Evolutionary conservation across 2,888 invertebrate species (phyloP).

Genomic region (Toxonevra muliebris): DNA sequence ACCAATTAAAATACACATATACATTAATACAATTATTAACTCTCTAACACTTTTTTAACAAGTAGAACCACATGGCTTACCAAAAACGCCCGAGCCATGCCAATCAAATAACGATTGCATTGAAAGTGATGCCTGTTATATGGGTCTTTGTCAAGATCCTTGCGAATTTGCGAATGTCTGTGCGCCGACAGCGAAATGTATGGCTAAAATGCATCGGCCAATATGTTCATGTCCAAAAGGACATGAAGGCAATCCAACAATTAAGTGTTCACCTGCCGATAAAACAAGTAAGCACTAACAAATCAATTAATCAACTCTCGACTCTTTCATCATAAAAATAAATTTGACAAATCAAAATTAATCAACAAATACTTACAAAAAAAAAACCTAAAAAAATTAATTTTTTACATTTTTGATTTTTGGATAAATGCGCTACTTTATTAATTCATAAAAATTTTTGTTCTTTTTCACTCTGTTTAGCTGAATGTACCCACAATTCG

Average conservation of each 20-base stretch:
- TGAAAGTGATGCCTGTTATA: constrained; percentile 83
- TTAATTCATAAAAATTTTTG: neutral
- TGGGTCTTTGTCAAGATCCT: constrained; percentile 83
- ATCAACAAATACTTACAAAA: constrained; percentile 40
- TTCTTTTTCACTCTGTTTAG: constrained; percentile 64
- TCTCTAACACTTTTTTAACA: constrained; percentile 29
- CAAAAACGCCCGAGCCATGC: constrained; percentile 80
- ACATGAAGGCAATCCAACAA: constrained; percentile 82
- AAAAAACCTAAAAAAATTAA: neutral
- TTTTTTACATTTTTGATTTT: neutral
- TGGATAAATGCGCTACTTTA: neutral
- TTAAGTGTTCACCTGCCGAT: constrained; percentile 79
- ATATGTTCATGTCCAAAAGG: constrained; percentile 83
- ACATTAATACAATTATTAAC: constrained; percentile 11
- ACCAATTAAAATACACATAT: constrained; percentile 6
- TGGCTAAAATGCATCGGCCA: constrained; percentile 83
- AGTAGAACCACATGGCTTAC: constrained; percentile 76
- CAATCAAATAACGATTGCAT: constrained; percentile 85
- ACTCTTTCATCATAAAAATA: constrained; percentile 8
- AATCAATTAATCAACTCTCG: constrained; percentile 29
- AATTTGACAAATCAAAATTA: constrained; percentile 34
- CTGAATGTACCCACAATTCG: constrained; percentile 85
- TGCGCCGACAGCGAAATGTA: constrained; percentile 79
- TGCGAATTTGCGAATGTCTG: constrained; percentile 84
- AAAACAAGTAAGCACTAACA: constrained; percentile 73